These are phyloP conservation scores for Loris lydekkerianus DNA, from an alignment of 2,797 vertebrate species.

Conservation along the genomic window DNA sequence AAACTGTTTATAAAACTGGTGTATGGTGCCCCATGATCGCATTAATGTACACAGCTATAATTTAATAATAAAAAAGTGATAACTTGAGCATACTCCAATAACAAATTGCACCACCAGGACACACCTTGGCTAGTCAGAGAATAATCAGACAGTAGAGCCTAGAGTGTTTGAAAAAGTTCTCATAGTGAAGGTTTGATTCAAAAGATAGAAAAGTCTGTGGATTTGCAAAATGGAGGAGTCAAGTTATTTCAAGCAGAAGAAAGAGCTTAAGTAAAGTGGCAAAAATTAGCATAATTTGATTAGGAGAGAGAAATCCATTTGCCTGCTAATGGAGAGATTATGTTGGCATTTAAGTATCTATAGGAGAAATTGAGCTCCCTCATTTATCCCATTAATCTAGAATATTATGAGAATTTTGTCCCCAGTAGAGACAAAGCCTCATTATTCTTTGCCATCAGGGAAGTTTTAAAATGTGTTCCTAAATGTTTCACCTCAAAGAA, in stretches of 20 bases:
- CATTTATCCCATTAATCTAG: slow-evolving; percentile 2
- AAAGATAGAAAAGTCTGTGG: not conserved
- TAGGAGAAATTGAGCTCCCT: not conserved
- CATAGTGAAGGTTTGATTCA: not conserved
- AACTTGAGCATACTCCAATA: slow-evolving; percentile 5
- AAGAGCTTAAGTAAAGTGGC: not conserved
- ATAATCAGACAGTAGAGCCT: not conserved
- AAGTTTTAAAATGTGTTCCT: slow-evolving; percentile 52
- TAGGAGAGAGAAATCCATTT: slow-evolving; percentile 51
- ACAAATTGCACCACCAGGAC: not conserved
- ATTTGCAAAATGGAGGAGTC: slow-evolving; percentile 6
- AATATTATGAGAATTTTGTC: slow-evolving; percentile 38
- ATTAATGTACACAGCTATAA: too few relatives aligned
- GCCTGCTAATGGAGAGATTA: slow-evolving; percentile 9
- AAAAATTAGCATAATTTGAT: slow-evolving; percentile 23
- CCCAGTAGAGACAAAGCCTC: not conserved
- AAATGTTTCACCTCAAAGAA: slow-evolving; percentile 36
- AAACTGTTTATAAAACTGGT: too few relatives aligned
- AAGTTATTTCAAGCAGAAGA: slow-evolving; percentile 62
- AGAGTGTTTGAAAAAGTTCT: slow-evolving; percentile 9
- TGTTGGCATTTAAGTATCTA: not conserved
- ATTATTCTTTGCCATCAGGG: not conserved
- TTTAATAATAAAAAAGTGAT: not conserved
- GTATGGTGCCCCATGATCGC: too few relatives aligned
- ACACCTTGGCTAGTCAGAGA: not conserved